Conservation (phyloP, 2,113 vertebrate species). For the Athene cunicularia region DNA sequence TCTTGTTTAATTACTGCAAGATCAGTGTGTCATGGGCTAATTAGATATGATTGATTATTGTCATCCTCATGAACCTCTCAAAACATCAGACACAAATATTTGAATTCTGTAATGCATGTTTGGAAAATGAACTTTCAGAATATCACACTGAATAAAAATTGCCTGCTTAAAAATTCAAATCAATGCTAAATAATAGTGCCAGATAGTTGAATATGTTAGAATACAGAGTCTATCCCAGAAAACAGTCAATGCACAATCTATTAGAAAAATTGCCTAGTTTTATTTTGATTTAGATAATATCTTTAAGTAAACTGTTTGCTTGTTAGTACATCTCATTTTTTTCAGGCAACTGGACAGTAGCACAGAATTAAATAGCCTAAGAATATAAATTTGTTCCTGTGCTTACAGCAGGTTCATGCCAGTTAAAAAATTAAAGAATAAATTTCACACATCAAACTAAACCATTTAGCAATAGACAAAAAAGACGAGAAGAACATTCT, state of each 20-base stretch:
- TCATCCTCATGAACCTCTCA: constrained; percentile 31
- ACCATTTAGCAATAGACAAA: neutral
- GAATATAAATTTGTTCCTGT: neutral
- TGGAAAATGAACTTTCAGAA: constrained; percentile 18
- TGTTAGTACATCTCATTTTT: neutral
- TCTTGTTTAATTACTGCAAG: constrained; percentile 62
- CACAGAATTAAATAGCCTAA: neutral
- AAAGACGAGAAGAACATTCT: neutral
- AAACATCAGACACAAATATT: constrained; percentile 46
- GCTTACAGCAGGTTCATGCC: neutral
- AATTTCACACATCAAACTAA: neutral
- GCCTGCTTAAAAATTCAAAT: neutral
- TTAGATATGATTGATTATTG: constrained; percentile 66
- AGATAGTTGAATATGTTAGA: neutral
- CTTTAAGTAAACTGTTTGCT: neutral
- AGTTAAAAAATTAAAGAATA: neutral
- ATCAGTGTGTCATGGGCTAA: constrained; percentile 47
- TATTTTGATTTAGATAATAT: neutral
- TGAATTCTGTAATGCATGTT: neutral
- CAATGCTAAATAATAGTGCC: neutral
- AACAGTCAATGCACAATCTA: neutral
- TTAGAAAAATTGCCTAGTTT: neutral
- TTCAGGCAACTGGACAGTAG: neutral
- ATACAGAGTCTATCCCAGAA: neutral
- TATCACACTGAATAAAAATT: neutral